Evolutionary conservation across 2,113 vertebrate genomes (phyloP).

Genomic region (Casuarius casuarius): DNA sequence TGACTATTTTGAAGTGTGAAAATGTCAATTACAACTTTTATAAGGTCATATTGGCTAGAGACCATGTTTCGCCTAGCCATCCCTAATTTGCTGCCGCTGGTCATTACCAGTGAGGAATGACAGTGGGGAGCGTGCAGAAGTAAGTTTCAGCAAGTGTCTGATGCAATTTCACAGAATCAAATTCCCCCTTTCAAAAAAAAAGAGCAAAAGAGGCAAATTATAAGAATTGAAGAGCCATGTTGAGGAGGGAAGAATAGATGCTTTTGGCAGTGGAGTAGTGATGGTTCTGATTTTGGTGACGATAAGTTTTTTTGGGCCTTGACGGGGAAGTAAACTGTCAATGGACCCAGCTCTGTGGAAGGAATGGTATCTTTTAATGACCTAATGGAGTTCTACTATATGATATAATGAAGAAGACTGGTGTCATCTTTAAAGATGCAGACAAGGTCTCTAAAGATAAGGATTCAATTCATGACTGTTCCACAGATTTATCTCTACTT

Average conservation of each 20-base stretch:
- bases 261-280: not conserved
- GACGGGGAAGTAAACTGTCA: not conserved
- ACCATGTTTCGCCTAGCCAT: not conserved
- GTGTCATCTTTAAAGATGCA: not conserved
- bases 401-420: not conserved
- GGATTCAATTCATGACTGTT: not conserved
- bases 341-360: not conserved
- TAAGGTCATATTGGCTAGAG: not conserved
- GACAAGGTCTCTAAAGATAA: not conserved
- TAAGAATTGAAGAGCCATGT: not conserved
- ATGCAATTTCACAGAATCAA: not conserved
- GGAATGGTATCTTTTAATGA: not conserved
- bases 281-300: not conserved
- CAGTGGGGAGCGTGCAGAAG: not conserved
- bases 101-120: not conserved
- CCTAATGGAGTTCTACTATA: not conserved
- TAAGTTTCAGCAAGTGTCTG: not conserved
- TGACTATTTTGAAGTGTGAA: not conserved
- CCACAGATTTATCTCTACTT: not conserved
- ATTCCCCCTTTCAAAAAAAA: not conserved
- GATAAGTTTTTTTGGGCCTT: not conserved
- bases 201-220: not conserved
- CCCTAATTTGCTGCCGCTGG: not conserved
- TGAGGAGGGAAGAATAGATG: not conserved
- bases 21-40: not conserved